phyloP scores from a whole-genome alignment of 2,797 vertebrate species.

The Lepilemur ruficaudatus region DNA sequence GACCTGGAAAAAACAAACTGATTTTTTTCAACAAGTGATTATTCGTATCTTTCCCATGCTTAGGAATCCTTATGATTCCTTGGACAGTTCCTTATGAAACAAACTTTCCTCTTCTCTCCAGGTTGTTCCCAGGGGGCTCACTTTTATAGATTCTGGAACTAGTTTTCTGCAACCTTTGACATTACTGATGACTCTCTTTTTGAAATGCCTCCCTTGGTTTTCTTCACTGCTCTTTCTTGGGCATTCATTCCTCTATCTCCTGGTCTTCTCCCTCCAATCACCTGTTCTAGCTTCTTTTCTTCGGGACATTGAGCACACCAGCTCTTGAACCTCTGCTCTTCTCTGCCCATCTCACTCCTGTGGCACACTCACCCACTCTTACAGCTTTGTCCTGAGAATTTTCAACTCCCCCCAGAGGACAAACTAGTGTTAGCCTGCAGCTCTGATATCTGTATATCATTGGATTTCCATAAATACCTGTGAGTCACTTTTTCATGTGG shows the following conservation, averaged over 20 bases:
- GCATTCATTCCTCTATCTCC: not conserved
- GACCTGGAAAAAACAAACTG: not conserved
- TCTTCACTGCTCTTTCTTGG: not conserved
- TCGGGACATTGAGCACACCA: not conserved
- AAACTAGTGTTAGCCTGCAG: not conserved
- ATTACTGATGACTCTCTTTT: not conserved
- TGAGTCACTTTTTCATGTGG: conserved; percentile 3
- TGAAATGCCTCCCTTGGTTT: not conserved
- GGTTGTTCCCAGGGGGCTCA: conserved; percentile 91
- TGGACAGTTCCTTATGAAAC: conserved; percentile 92
- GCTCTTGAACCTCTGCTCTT: not conserved
- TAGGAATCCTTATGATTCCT: conserved; percentile 60
- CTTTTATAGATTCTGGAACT: conserved; percentile 91
- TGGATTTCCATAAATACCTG: not conserved
- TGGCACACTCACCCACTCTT: not conserved
- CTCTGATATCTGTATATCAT: not conserved
- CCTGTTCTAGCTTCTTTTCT: not conserved
- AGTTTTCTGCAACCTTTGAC: conserved; percentile 8
- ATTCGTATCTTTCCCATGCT: not conserved
- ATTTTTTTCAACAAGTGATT: not conserved
- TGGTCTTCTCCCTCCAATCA: not conserved
- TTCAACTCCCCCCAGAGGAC: not conserved
- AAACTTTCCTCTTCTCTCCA: conserved; percentile 85
- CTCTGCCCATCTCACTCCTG: not conserved
- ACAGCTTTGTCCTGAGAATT: not conserved